Conservation (phyloP, 2,888 invertebrate species). For the Ennomos quercinarius region DNA sequence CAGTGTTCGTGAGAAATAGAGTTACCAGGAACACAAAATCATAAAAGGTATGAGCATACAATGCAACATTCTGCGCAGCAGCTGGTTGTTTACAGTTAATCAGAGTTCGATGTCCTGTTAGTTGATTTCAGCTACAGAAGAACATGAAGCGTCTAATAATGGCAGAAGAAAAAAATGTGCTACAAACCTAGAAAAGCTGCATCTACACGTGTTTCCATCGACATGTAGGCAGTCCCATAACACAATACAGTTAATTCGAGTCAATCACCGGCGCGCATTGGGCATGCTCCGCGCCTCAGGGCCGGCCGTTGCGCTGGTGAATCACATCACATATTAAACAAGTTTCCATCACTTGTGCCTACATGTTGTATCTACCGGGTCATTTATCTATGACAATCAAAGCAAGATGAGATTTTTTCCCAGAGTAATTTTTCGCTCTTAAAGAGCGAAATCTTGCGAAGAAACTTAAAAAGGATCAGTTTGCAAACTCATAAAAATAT, state of each 20-base stretch:
- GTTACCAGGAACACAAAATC: too few species aligned
- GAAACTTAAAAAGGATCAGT: too few species aligned
- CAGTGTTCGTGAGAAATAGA: too few species aligned
- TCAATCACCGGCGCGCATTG: conserved; percentile 40
- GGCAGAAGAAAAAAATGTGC: not conserved
- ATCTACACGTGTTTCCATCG: conserved; percentile 15
- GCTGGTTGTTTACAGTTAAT: too few species aligned
- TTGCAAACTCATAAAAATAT: too few species aligned
- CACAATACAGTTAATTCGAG: conserved; percentile 39
- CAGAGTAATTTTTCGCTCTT: too few species aligned
- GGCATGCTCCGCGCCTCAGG: conserved; percentile 30
- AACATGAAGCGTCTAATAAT: not conserved
- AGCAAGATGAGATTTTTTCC: too few species aligned
- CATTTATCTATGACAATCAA: not conserved
- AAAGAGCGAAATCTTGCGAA: too few species aligned
- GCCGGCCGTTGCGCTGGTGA: conserved; percentile 34
- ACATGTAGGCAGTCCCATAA: conserved; percentile 24
- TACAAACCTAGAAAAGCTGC: not conserved
- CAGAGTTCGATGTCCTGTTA: too few species aligned
- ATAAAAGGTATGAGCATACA: too few species aligned
- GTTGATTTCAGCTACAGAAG: too few species aligned
- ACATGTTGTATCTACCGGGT: conserved; percentile 5
- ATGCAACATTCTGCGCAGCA: too few species aligned
- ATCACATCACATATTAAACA: conserved; percentile 31
- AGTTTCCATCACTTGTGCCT: conserved; percentile 15